Conservation (phyloP, 2,113 vertebrate species). For the Tonatia bakeri region DNA sequence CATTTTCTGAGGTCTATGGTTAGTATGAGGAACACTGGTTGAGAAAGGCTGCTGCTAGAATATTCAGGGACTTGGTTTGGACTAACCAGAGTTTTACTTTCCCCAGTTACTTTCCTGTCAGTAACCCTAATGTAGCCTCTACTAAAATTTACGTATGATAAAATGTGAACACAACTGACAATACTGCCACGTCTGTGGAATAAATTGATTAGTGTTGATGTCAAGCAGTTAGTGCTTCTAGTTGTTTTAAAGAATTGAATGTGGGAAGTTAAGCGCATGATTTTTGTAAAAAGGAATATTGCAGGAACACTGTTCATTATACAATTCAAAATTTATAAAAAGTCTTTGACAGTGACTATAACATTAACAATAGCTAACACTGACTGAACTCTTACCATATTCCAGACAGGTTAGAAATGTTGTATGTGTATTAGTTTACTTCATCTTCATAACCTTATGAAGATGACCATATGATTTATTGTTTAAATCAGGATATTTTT, state of each 20-base stretch:
- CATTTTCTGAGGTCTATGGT: conserved; percentile 37
- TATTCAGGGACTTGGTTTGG: conserved; percentile 27
- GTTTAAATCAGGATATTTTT: conserved; percentile 8
- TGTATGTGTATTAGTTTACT: background rate
- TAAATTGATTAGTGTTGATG: conserved; percentile 61
- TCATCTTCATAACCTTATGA: background rate
- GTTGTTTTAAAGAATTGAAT: conserved; percentile 41
- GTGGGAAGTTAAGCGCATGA: conserved; percentile 13
- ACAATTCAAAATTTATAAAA: conserved; percentile 36
- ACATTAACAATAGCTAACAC: background rate
- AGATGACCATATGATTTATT: background rate
- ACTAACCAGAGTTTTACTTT: conserved; percentile 34
- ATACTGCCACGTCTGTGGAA: conserved; percentile 20
- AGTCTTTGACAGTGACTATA: background rate
- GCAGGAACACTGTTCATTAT: conserved; percentile 51
- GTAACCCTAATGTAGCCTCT: background rate
- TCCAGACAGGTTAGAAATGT: conserved; percentile 2
- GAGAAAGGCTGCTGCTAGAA: background rate
- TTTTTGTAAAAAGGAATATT: conserved; percentile 58
- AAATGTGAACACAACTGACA: background rate
- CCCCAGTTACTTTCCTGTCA: background rate
- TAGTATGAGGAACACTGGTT: conserved; percentile 33
- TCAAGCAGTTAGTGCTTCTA: conserved; percentile 25
- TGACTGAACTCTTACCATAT: conserved; percentile 26
- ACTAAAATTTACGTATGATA: background rate